Conservation (phyloP, 2,113 vertebrate genomes). For the Cyprinodon variegatus region DNA sequence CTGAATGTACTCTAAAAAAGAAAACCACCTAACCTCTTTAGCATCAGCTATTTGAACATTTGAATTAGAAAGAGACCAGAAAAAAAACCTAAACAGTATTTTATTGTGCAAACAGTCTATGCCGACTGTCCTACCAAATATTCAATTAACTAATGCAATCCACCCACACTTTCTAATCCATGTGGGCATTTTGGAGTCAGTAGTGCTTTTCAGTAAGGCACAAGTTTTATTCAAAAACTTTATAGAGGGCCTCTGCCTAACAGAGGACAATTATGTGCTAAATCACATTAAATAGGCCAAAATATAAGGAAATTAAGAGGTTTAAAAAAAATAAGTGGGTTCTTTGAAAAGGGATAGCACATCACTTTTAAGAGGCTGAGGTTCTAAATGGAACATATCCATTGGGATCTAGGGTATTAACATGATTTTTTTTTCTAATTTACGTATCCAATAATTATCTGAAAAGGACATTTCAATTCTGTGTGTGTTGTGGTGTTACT, state of each 20-base stretch:
- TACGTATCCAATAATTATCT: neutral
- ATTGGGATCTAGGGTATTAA: neutral
- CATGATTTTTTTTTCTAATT: neutral
- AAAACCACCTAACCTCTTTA: slow-evolving; percentile 67
- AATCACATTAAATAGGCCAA: slow-evolving; percentile 36
- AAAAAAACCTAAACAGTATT: slow-evolving; percentile 50
- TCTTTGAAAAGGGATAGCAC: neutral
- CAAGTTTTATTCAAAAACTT: slow-evolving; percentile 45
- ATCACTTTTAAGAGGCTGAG: too few relatives aligned
- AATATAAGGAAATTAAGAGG: neutral
- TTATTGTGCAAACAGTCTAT: slow-evolving; percentile 58
- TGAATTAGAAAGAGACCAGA: slow-evolving; percentile 39
- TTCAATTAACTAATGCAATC: slow-evolving; percentile 64
- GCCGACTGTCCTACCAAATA: slow-evolving; percentile 49
- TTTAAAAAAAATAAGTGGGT: neutral
- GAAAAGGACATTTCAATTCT: neutral
- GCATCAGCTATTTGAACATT: slow-evolving; percentile 44
- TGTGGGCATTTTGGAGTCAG: slow-evolving; percentile 28
- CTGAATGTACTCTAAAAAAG: slow-evolving; percentile 56
- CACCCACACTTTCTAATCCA: slow-evolving; percentile 48
- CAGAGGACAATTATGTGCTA: slow-evolving; percentile 40
- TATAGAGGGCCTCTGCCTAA: slow-evolving; percentile 28
- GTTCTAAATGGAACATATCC: neutral
- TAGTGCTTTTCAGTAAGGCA: slow-evolving; percentile 65
- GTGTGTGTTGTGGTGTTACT: neutral